A percentile compares a stretch with the other conserved stretches of the same genome.
phyloP scores from a whole-genome alignment of 2,113 vertebrate genomes.

The Coturnix japonica region DNA sequence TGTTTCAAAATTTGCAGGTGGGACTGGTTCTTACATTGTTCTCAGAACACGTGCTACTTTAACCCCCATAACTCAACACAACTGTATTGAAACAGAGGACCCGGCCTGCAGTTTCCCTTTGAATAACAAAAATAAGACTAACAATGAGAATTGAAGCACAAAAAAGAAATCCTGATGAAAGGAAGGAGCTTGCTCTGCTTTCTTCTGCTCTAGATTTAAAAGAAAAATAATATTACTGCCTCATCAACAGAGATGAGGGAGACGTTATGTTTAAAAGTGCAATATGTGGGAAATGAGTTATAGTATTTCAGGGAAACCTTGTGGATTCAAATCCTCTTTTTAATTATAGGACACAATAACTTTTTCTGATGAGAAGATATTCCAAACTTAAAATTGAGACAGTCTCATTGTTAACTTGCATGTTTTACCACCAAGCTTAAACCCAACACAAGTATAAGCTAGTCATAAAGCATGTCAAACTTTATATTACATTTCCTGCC shows the following conservation, averaged over 20 bases:
- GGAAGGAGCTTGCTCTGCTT: neutral
- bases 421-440: neutral
- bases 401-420: neutral
- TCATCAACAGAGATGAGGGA: neutral
- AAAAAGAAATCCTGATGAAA: neutral
- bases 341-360: neutral
- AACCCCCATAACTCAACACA: neutral
- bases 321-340: neutral
- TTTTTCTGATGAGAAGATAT: neutral
- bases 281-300: neutral
- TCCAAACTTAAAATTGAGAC: neutral
- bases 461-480: neutral
- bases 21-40: neutral
- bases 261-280: neutral
- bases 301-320: neutral
- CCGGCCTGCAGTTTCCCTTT: neutral
- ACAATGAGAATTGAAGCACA: neutral
- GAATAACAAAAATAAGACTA: neutral
- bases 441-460: neutral
- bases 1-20: neutral
- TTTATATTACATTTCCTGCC: neutral
- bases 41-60: neutral
- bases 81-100: neutral
- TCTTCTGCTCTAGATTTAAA: neutral
- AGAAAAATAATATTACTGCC: neutral